Percentiles rank a stretch among this genome's conserved stretches.
phyloP scores from a whole-genome alignment of 1,140 invertebrate genomes.

The Solenopsis invicta region DNA sequence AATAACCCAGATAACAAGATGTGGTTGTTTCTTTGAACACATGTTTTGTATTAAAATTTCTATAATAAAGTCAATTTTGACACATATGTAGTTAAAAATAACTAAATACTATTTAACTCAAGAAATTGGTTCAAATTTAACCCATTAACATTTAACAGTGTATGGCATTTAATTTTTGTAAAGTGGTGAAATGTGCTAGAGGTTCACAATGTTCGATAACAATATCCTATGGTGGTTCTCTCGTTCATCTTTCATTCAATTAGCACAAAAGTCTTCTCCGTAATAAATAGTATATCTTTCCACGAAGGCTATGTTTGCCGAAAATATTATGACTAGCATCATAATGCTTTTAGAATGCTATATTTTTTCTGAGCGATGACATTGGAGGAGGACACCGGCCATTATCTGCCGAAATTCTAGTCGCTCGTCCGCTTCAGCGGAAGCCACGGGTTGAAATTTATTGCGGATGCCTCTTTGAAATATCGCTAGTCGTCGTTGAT shows the following conservation, averaged over 20 bases:
- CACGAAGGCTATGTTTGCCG: slow-evolving; percentile 19
- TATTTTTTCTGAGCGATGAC: slow-evolving; percentile 18
- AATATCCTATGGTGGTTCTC: neutral
- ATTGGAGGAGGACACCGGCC: slow-evolving; percentile 17
- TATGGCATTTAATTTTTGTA: neutral
- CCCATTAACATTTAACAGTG: no score
- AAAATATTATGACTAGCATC: neutral
- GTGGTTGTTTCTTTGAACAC: no score
- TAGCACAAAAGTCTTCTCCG: neutral
- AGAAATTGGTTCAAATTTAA: no score
- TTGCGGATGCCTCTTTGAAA: neutral
- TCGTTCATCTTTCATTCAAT: neutral
- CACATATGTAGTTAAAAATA: no score
- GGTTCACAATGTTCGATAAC: neutral
- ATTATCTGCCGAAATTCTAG: slow-evolving; percentile 49
- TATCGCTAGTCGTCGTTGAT: neutral
- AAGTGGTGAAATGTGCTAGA: neutral
- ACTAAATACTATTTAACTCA: no score
- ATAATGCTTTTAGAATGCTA: slow-evolving; percentile 7
- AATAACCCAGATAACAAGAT: no score
- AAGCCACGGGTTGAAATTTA: slow-evolving; percentile 18
- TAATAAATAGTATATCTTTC: slow-evolving; percentile 46
- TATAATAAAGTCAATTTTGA: no score
- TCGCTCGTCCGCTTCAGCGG: neutral
- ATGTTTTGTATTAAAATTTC: no score